These are phyloP conservation scores for Desmophyllum pertusum DNA, from an alignment of 92 coral and sea anemone genomes.

Conservation along the genomic window DNA sequence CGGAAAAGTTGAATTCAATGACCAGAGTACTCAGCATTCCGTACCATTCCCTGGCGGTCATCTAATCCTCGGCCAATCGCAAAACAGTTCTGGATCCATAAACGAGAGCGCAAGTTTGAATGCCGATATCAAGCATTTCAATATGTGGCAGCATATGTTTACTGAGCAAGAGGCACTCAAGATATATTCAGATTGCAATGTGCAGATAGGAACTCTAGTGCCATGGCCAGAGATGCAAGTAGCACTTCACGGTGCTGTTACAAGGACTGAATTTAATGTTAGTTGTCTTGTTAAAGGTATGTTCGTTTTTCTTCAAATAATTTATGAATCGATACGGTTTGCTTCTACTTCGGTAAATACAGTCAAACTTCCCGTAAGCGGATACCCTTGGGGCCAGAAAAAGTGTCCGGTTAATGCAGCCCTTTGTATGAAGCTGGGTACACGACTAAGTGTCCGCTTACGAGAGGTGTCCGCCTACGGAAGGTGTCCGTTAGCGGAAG, in stretches of 20 bases:
- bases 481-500: too few relatives aligned
- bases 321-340: too few relatives aligned
- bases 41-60: neutral
- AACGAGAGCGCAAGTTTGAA: neutral
- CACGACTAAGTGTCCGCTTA: too few relatives aligned
- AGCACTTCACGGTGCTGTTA: constrained; percentile 9
- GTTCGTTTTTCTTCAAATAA: neutral
- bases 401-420: too few relatives aligned
- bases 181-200: neutral
- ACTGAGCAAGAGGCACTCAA: neutral
- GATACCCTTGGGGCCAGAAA: too few relatives aligned
- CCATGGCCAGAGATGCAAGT: constrained; percentile 28
- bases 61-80: constrained; percentile 30
- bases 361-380: too few relatives aligned
- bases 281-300: constrained; percentile 18
- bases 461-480: too few relatives aligned
- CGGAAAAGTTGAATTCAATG: neutral
- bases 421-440: too few relatives aligned
- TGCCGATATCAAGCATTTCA: constrained; percentile 26
- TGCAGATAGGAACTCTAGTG: constrained; percentile 11
- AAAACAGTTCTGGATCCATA: neutral
- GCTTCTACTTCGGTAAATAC: too few relatives aligned
- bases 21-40: too few relatives aligned
- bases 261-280: constrained; percentile 11
- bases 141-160: constrained; percentile 26